A percentile compares a stretch with the other conserved stretches of the same genome.
These are phyloP conservation scores for Bucorvus abyssinicus DNA, from an alignment of 2,797 vertebrate species.

Conservation along the genomic window DNA sequence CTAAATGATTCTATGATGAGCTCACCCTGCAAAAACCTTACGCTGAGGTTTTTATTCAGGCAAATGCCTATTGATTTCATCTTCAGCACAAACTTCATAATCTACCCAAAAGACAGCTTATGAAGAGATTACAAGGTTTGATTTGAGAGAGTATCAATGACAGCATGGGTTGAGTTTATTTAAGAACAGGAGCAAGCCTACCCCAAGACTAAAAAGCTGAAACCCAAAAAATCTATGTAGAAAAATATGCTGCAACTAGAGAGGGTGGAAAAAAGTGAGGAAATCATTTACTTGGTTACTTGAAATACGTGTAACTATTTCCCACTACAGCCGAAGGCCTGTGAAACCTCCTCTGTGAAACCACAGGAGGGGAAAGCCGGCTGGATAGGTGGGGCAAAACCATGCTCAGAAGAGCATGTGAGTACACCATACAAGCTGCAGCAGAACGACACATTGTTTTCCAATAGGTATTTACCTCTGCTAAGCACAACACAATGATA, in stretches of 20 bases:
- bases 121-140: neutral
- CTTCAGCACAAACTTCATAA: neutral
- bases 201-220: neutral
- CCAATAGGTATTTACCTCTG: neutral
- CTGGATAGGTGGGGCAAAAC: neutral
- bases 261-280: neutral
- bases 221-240: neutral
- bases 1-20: neutral
- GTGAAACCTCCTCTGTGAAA: conserved; percentile 28
- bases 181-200: neutral
- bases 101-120: neutral
- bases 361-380: neutral
- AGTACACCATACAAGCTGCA: neutral
- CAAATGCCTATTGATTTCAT: neutral
- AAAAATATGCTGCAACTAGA: neutral
- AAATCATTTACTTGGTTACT: neutral
- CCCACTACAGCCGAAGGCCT: neutral
- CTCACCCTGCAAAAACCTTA: neutral
- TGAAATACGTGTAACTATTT: conserved; percentile 5
- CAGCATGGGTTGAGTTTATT: neutral
- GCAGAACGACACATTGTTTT: neutral
- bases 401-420: neutral
- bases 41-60: neutral
- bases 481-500: neutral
- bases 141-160: neutral